A percentile compares a stretch with the other conserved stretches of the same genome.
phyloP scores from a whole-genome alignment of 2,888 invertebrate genomes.

The Polyommatus iphigenia region DNA sequence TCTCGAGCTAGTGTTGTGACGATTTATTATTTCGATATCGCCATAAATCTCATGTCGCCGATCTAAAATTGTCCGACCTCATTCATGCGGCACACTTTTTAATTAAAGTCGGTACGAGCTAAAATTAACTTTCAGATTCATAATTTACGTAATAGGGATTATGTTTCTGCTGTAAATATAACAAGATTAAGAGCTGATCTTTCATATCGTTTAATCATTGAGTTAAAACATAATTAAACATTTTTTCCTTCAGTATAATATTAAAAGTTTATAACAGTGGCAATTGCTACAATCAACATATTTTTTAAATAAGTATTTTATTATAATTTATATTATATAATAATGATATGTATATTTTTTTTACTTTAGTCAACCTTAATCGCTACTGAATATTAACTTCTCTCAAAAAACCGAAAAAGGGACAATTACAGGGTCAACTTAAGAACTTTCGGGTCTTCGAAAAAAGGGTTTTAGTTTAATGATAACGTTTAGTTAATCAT shows the following conservation, averaged over 20 bases:
- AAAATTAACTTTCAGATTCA: not conserved
- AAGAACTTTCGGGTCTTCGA: too few species aligned
- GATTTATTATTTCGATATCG: constrained; percentile 13
- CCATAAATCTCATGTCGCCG: constrained; percentile 2
- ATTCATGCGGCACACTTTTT: constrained; percentile 5
- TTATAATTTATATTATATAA: too few species aligned
- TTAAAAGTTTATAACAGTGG: too few species aligned
- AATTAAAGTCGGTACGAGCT: not conserved
- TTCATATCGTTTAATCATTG: not conserved
- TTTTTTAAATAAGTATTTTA: too few species aligned
- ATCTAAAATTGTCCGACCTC: not conserved
- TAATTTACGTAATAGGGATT: constrained; percentile 6
- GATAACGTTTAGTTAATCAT: not conserved
- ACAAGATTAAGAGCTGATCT: not conserved
- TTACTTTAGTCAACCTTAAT: too few species aligned
- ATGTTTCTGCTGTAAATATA: not conserved
- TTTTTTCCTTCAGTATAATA: not conserved
- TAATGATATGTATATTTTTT: too few species aligned
- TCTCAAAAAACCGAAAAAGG: too few species aligned
- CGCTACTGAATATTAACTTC: too few species aligned
- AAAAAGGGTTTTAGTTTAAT: too few species aligned
- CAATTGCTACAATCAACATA: too few species aligned
- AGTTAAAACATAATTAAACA: not conserved
- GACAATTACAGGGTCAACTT: too few species aligned
- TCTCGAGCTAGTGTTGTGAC: constrained; percentile 11